phyloP scores from a whole-genome alignment of 2,888 invertebrate genomes.

The Boloria selene region DNA sequence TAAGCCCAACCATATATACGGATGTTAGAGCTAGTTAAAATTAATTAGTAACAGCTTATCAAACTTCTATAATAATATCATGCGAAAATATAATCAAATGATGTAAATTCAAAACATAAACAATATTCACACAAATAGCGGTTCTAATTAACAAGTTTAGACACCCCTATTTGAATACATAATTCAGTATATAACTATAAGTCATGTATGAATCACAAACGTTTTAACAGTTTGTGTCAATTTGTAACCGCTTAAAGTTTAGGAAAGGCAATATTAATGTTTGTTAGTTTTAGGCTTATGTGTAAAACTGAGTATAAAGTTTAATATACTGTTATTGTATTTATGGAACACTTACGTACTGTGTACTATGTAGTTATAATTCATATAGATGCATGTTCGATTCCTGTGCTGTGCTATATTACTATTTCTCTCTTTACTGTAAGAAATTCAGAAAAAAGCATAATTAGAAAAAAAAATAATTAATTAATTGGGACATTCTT shows the following conservation, averaged over 20 bases:
- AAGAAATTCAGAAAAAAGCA: too few species aligned
- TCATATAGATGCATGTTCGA: too few species aligned
- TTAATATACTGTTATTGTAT: too few species aligned
- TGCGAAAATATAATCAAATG: slow-evolving; percentile 21
- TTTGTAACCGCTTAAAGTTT: neutral
- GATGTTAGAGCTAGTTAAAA: neutral
- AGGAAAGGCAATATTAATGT: neutral
- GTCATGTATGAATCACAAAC: slow-evolving; percentile 4
- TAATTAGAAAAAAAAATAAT: too few species aligned
- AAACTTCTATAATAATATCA: slow-evolving; percentile 15
- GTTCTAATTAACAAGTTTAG: slow-evolving; percentile 21
- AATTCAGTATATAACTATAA: neutral
- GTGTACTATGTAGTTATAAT: too few species aligned
- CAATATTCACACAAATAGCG: slow-evolving; percentile 17
- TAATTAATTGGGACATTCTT: too few species aligned
- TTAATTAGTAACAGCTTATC: slow-evolving; percentile 13
- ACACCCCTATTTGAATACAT: slow-evolving; percentile 6
- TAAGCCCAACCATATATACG: too few species aligned
- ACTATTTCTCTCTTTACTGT: too few species aligned
- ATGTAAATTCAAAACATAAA: slow-evolving; percentile 21
- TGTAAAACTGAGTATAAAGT: too few species aligned
- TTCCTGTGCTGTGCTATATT: too few species aligned
- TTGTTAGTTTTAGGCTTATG: too few species aligned
- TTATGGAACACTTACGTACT: too few species aligned
- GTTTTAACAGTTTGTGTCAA: slow-evolving; percentile 12